Evolutionary conservation across 2,797 vertebrate genomes (phyloP).

Genomic region (Sarcophilus harrisii): DNA sequence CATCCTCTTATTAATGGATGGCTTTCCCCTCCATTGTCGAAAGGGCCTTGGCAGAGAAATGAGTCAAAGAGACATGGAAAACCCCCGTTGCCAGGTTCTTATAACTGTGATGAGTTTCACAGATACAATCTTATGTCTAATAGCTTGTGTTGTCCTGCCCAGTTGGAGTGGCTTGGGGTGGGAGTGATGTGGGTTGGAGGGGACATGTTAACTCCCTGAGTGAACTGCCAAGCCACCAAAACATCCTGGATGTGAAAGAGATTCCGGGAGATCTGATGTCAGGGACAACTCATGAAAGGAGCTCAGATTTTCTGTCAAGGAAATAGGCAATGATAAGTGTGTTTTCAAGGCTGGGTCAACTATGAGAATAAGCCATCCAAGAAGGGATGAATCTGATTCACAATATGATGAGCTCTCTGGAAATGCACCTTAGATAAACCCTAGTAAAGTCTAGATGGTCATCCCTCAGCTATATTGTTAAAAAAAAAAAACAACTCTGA

Average conservation of each 20-base stretch:
- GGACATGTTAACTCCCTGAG: neutral
- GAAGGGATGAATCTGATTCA: neutral
- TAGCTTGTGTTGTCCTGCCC: neutral
- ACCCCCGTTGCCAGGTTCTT: neutral
- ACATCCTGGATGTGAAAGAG: neutral
- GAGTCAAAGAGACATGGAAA: neutral
- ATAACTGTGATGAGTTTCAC: neutral
- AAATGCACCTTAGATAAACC: neutral
- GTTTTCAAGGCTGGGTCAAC: neutral
- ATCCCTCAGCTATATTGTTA: neutral
- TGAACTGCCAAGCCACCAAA: neutral
- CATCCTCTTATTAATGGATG: neutral
- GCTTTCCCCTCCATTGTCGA: neutral
- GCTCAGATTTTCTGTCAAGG: neutral
- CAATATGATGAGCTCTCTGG: neutral
- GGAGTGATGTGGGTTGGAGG: neutral
- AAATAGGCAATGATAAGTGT: neutral
- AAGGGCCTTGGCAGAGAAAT: neutral
- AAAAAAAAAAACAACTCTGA: neutral
- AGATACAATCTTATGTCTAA: neutral
- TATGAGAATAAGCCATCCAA: neutral
- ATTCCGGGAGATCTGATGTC: neutral
- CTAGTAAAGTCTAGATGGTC: neutral
- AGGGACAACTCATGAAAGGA: neutral
- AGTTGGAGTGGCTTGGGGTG: neutral